Evolutionary conservation across 1,140 invertebrate species (phyloP).

Genomic region (Grapholita molesta): DNA sequence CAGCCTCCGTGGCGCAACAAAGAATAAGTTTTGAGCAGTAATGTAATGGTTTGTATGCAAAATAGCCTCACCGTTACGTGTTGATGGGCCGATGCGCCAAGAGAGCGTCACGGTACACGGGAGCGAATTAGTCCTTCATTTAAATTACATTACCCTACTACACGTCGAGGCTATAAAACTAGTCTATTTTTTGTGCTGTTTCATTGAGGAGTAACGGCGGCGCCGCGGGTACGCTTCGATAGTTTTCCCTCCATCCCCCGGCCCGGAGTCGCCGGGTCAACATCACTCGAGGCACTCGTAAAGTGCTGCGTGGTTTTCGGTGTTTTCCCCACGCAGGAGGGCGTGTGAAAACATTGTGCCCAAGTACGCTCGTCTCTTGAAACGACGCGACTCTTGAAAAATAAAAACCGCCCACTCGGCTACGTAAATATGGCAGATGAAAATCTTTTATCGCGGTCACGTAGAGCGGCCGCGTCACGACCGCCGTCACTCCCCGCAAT

Average conservation of each 20-base stretch:
- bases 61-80: slow-evolving; percentile 72
- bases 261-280: slow-evolving; percentile 27
- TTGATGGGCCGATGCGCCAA: slow-evolving; percentile 65
- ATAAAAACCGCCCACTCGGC: slow-evolving; percentile 75
- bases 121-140: slow-evolving; percentile 72
- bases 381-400: slow-evolving; percentile 70
- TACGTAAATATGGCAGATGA: slow-evolving; percentile 76
- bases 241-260: slow-evolving; percentile 22
- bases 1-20: slow-evolving; percentile 72
- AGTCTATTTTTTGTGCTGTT: slow-evolving; percentile 46
- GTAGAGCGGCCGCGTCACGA: slow-evolving; percentile 72
- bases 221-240: slow-evolving; percentile 46
- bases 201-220: slow-evolving; percentile 43
- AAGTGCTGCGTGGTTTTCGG: slow-evolving; percentile 22
- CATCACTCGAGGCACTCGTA: slow-evolving; percentile 43
- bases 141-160: slow-evolving; percentile 67
- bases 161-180: slow-evolving; percentile 53
- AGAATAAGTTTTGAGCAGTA: slow-evolving; percentile 77
- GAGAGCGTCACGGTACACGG: slow-evolving; percentile 68
- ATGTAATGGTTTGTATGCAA: slow-evolving; percentile 77
- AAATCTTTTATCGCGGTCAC: slow-evolving; percentile 77
- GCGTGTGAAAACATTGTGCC: slow-evolving; percentile 70
- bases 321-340: slow-evolving; percentile 52
- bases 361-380: slow-evolving; percentile 50
- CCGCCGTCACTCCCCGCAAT: slow-evolving; percentile 70